phyloP scores from a whole-genome alignment of 2,888 invertebrate species.

The Pharmacophagus antenor region DNA sequence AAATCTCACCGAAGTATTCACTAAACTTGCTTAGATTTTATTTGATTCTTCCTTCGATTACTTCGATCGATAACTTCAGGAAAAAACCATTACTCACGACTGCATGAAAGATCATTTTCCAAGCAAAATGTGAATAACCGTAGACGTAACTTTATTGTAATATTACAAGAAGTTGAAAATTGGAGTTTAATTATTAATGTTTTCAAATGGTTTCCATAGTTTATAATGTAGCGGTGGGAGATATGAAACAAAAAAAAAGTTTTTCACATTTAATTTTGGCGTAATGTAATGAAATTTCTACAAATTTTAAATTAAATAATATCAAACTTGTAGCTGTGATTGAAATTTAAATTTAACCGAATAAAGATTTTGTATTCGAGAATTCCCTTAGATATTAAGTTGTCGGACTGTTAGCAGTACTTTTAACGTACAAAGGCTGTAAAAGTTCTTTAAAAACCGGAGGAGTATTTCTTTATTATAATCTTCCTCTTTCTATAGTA shows the following conservation, averaged over 20 bases:
- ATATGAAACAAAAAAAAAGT: no score
- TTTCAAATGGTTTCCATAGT: no score
- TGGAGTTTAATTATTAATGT: no score
- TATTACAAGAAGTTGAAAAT: no score
- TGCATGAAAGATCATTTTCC: background rate
- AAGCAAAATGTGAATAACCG: background rate
- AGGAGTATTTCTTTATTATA: background rate
- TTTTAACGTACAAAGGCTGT: conserved; percentile 4
- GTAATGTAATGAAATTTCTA: background rate
- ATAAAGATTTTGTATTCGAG: background rate
- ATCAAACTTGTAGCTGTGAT: no score
- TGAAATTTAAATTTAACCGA: background rate
- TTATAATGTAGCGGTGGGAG: no score
- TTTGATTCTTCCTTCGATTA: background rate
- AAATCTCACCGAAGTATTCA: background rate
- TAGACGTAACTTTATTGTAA: no score
- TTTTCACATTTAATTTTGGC: no score
- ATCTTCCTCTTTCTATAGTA: no score
- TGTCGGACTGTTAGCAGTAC: conserved; percentile 26
- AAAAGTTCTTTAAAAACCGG: background rate
- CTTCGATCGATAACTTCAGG: conserved; percentile 51
- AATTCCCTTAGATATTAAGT: conserved; percentile 2
- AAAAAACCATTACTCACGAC: conserved; percentile 63
- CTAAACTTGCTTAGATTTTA: background rate
- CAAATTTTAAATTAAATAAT: background rate